Evolutionary conservation across 2,113 vertebrate genomes (phyloP), one percentile per base, ranked within the genome.

Genomic region (Brevimyrus niger): DNA sequence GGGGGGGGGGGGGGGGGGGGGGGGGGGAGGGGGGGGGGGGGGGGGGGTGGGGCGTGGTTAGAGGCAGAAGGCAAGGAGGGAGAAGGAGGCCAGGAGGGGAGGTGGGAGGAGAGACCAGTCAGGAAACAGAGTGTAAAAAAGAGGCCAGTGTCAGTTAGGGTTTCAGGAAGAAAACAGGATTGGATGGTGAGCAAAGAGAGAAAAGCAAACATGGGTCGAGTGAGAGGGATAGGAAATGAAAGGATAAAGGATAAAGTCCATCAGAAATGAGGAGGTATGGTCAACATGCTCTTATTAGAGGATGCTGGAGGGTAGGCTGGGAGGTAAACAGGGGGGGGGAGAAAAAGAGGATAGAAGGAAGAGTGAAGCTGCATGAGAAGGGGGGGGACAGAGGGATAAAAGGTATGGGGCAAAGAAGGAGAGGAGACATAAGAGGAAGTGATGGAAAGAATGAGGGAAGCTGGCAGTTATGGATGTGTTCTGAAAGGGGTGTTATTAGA

Each of bases 381-480:
- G 88, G 27, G 47, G 5, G 47, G 53, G 15, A 5, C 9, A 88
- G 50, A 55, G 86, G 23, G 31, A 69, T 1, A 92, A 92, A 92
- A 76, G 89, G 85, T 86, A 91, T 61, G 38, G 88, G 11, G 0
- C 15, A 58, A 44, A 84, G 15, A 58, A 27, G 23, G 42, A 58
- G 51, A 61, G 88, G 4, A 31, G 50, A 47, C 31, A 15, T 48
- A 42, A 88, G 69, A 61, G 88, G 31, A 83, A 86, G 55, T 35
- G 42, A 89, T 27, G 87, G n/a, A 94, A 94, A 93, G 93, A 93
- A 93, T 96, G 94, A 94, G 91, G 89, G 94, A 96, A 96, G 92
- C 93, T 93, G 91, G 94, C 94, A 95, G 95, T 95, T 95, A 95
- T 91, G 94, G 92, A 93, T 93, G 95, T 95, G 94, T 94, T 90